These are phyloP conservation scores for Dolichomitus sp. DNA, from an alignment of 2,888 invertebrate species.

Conservation along the genomic window DNA sequence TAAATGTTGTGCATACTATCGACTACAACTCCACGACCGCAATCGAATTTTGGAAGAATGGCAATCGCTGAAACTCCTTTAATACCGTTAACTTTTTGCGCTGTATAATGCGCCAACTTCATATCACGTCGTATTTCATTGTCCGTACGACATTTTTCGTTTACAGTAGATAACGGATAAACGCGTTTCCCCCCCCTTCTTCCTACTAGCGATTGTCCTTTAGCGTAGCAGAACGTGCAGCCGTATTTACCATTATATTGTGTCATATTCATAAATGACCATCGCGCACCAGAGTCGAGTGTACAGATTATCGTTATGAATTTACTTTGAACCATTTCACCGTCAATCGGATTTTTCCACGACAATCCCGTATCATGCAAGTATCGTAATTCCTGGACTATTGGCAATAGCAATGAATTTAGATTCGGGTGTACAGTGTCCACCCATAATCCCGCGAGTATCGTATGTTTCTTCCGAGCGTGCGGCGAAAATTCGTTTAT, in stretches of 20 bases:
- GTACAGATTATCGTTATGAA: slow-evolving; percentile 10
- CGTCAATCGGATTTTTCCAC: slow-evolving; percentile 14
- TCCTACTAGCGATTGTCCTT: neutral
- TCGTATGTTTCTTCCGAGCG: neutral
- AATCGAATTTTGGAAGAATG: neutral
- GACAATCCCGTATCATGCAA: neutral
- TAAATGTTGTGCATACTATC: slow-evolving; percentile 14
- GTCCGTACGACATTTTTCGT: slow-evolving; percentile 8
- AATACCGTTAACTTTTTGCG: neutral
- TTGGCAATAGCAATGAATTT: neutral
- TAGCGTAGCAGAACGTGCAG: slow-evolving; percentile 3
- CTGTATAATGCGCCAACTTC: neutral
- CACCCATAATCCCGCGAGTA: slow-evolving; percentile 55
- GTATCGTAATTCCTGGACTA: neutral
- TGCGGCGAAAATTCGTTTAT: no score
- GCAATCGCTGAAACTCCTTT: neutral
- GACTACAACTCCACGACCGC: neutral
- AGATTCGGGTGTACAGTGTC: slow-evolving; percentile 18
- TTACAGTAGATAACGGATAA: neutral
- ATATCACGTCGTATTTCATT: slow-evolving; percentile 12
- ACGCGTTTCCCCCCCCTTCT: neutral
- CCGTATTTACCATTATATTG: neutral
- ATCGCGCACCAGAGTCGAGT: neutral
- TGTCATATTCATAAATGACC: neutral
- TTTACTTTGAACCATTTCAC: neutral